phyloP scores from a whole-genome alignment of 2,888 invertebrate species.

The Trachelus iudaicus region DNA sequence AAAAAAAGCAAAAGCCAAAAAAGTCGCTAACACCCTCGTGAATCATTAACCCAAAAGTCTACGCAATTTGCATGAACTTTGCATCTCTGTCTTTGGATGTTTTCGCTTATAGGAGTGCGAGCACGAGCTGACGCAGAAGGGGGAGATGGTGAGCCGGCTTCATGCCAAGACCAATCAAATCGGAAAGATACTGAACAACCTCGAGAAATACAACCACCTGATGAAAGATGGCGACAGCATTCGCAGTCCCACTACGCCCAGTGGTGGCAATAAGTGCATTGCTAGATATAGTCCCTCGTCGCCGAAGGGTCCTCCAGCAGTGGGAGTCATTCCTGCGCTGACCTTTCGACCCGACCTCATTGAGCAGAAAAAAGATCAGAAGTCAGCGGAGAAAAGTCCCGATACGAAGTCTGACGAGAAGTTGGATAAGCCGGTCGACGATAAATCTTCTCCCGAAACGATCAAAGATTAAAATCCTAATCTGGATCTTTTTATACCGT shows the following conservation, averaged over 20 bases:
- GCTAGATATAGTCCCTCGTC: conserved; percentile 51
- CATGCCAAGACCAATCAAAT: conserved; percentile 96
- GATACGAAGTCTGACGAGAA: conserved; percentile 15
- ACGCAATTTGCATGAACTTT: not conserved
- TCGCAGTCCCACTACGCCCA: conserved; percentile 65
- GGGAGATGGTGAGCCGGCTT: conserved; percentile 93
- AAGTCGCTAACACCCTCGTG: not conserved
- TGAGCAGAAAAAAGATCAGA: conserved; percentile 16
- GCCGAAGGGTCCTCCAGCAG: conserved; percentile 39
- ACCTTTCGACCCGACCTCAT: not conserved
- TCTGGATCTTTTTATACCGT: not conserved
- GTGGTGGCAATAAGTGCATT: conserved; percentile 43
- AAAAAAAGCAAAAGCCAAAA: not conserved
- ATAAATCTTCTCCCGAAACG: not conserved
- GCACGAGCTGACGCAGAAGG: conserved; percentile 94
- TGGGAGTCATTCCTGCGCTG: conserved; percentile 1
- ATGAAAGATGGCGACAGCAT: conserved; percentile 70
- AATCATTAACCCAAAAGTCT: not conserved
- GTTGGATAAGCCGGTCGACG: not conserved
- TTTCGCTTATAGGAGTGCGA: conserved; percentile 85
- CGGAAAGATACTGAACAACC: conserved; percentile 90
- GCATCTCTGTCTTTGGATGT: conserved; percentile 44
- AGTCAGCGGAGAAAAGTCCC: conserved; percentile 14
- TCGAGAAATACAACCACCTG: conserved; percentile 87
- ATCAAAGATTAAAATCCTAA: not conserved